Base-by-base conservation (phyloP, 2,797 vertebrate species). In the Lepus oiostolus region DNA sequence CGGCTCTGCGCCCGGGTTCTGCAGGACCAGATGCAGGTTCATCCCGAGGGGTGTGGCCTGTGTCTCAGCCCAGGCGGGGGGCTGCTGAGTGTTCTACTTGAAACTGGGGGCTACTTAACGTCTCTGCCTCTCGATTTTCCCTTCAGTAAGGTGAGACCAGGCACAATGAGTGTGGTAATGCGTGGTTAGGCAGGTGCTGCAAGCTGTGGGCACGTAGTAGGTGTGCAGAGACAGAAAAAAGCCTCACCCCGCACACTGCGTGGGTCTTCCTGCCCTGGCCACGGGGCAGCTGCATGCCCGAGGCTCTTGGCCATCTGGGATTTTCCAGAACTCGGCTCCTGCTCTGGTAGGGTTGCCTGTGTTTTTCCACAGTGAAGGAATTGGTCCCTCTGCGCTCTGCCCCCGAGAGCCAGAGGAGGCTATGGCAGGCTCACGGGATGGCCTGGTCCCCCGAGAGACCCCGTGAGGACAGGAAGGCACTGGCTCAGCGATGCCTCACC, bases 321-420 rank as follows among this genome's bases (percentile, higher is more conserved):
- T 95, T 95, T 96, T 92, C 94, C 91, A 96, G 93, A 92, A 88
- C 70, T 50, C 35, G 17, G 76, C 38, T 84, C 7, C 24, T 38
- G 42, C 68, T 86, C 93, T 89, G 35, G 89, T 75, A 86, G 9
- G 21, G 83, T 16, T 16, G 72, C 28, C 68, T 47, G 90, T 94
- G 58, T 76, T 96, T 95, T 97, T 96, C 94, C 93, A 81, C 16
- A 13, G n/a, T 22, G 4, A 80, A 80, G 81, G 24, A 85, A 30
- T 32, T 22, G n/a, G 2, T 68, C 24, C 24, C 50, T 96, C 70
- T 0, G 13, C 50, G 58, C 32, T 68, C 67, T 85, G 58, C 22
- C 52, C 42, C 30, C 62, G 32, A 50, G 84, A 82, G 54, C 35
- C 42, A 38, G 67, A 50, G 63, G 38, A 77, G 85, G 70, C 58